phyloP scores from a whole-genome alignment of 2,797 vertebrate species.

The Scarus forsteni region DNA sequence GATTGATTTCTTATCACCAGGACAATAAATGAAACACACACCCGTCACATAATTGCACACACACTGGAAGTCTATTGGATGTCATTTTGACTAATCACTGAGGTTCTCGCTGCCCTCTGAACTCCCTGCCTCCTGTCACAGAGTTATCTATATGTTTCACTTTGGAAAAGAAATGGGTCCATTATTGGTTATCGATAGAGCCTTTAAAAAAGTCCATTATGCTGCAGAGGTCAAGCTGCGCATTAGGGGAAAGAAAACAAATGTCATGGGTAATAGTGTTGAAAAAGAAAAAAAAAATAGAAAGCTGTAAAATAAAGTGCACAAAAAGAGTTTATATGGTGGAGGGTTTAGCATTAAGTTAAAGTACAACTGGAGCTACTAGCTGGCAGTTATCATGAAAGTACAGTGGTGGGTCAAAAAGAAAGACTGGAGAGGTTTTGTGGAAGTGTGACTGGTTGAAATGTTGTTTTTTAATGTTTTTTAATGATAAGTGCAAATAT shows the following conservation, averaged over 20 bases:
- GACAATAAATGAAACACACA: conserved; percentile 30
- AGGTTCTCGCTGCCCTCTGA: conserved; percentile 32
- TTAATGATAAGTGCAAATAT: too few relatives aligned
- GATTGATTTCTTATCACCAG: conserved; percentile 50
- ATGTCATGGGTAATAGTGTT: too few relatives aligned
- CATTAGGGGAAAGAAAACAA: not conserved
- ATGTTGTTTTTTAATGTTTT: too few relatives aligned
- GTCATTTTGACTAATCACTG: conserved; percentile 22
- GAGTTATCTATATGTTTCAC: conserved; percentile 10
- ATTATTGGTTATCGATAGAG: conserved; percentile 34
- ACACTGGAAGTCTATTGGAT: conserved; percentile 29
- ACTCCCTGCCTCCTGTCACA: not conserved
- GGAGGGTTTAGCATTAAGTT: too few relatives aligned
- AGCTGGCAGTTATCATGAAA: too few relatives aligned
- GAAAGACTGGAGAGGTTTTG: too few relatives aligned
- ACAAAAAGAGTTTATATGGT: too few relatives aligned
- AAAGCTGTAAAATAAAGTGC: too few relatives aligned
- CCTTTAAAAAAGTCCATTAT: not conserved
- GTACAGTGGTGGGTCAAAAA: too few relatives aligned
- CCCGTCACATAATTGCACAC: not conserved
- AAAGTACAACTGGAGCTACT: too few relatives aligned
- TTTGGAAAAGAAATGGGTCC: conserved; percentile 5
- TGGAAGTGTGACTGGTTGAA: too few relatives aligned
- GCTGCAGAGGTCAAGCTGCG: not conserved
- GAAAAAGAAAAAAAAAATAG: too few relatives aligned